These are phyloP conservation scores for Eurois occulta DNA, from an alignment of 2,888 invertebrate species.

Conservation along the genomic window DNA sequence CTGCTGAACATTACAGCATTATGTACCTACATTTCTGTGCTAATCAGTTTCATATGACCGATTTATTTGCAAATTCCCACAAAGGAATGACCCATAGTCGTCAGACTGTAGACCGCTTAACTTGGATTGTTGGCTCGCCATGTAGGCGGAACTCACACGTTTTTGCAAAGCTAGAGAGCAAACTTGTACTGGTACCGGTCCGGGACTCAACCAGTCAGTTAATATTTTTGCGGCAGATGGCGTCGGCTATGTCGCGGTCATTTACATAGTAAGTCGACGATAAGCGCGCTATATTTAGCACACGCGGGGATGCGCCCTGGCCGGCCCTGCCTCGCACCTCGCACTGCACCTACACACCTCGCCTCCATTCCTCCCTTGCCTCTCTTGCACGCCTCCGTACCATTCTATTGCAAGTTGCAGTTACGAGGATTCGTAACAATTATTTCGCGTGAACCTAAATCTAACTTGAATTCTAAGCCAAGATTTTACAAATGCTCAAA, in stretches of 20 bases:
- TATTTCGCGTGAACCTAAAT: slow-evolving; percentile 7
- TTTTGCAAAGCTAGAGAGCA: slow-evolving; percentile 81
- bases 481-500: not conserved
- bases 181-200: slow-evolving; percentile 80
- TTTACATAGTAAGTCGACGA: slow-evolving; percentile 89
- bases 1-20: not conserved
- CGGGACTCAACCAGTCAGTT: slow-evolving; percentile 79
- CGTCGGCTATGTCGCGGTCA: slow-evolving; percentile 87
- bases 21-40: not conserved
- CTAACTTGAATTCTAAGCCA: not conserved
- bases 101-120: slow-evolving; percentile 40
- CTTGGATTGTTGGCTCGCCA: slow-evolving; percentile 44
- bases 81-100: slow-evolving; percentile 23
- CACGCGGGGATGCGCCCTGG: slow-evolving; percentile 81
- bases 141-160: slow-evolving; percentile 85
- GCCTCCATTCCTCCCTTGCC: slow-evolving; percentile 65
- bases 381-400: slow-evolving; percentile 37
- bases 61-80: slow-evolving; percentile 25
- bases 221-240: slow-evolving; percentile 88
- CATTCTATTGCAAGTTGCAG: slow-evolving; percentile 18
- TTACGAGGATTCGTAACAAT: not conserved
- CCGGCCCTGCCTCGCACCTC: slow-evolving; percentile 74
- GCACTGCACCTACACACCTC: slow-evolving; percentile 76
- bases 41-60: slow-evolving; percentile 1
- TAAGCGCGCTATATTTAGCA: slow-evolving; percentile 89